Base-by-base conservation (phyloP, 37 sponge, comb jelly and placozoan species). In the Theonella swinhoei region DNA sequence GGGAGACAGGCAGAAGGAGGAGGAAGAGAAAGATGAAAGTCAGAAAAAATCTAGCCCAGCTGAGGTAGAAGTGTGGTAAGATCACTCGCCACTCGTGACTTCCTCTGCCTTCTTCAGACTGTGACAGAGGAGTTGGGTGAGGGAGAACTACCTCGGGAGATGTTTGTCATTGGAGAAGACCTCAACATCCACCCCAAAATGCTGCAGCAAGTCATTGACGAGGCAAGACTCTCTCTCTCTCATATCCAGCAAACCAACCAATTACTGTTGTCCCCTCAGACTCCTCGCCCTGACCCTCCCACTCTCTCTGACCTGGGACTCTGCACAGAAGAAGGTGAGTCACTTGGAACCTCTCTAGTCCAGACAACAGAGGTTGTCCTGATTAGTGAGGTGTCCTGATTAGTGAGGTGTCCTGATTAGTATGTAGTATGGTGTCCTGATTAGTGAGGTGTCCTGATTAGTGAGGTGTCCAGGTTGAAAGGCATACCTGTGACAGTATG, bases 91-190 rank as follows among this genome's bases (percentile, higher is more conserved):
- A 19, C n/a, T n/a, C n/a, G n/a, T n/a, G n/a, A n/a, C n/a, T n/a
- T n/a, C n/a, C n/a, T n/a, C n/a, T n/a, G n/a, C n/a, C n/a, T n/a
- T n/a, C n/a, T n/a, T n/a, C n/a, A n/a, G n/a, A n/a, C n/a, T n/a
- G n/a, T n/a, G n/a, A n/a, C n/a, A n/a, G 54, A 14, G 34, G 73
- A 24, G 31, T 33, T 3, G 20, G 34, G 5, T 1, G 47, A 2
- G 5, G 24, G 64, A 14, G 69, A 75, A 28, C 35, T 80, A 36
- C 83, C 82, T 0, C 42, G 72, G 33, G 59, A 58, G 26, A 81
- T 87, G 75, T 75, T 38, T 83, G 88, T 91, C 28, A 9, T 91
- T n/a, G 88, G 87, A 58, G 75, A 22, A 62, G 91, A 91, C 37
- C 70, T 70, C 62, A 83, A 87, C 59, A 65, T 91, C 5, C 88